Evolutionary conservation across 2,113 vertebrate genomes (phyloP).

Genomic region (Hystrix cristata): DNA sequence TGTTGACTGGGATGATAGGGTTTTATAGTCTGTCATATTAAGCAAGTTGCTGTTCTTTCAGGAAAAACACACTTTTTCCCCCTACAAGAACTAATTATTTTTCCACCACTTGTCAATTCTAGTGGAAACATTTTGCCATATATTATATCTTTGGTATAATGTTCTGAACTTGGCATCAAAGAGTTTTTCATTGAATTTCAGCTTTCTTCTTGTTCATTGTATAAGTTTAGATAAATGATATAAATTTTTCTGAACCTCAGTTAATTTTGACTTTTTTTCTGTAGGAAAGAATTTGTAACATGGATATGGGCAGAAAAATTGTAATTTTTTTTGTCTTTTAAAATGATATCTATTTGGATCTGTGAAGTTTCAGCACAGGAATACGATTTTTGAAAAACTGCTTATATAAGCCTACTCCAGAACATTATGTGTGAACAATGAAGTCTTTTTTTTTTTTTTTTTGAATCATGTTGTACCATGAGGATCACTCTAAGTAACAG

Average conservation of each 20-base stretch:
- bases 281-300: conserved; percentile 41
- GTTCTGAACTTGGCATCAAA: background rate
- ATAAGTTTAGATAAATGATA: background rate
- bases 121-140: background rate
- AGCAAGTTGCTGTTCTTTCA: background rate
- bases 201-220: background rate
- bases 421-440: background rate
- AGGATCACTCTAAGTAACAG: background rate
- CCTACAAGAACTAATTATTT: background rate
- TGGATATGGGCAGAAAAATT: background rate
- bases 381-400: conserved; percentile 9
- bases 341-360: background rate
- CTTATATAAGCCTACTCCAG: background rate
- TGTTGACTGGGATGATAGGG: background rate
- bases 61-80: background rate
- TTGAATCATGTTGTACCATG: background rate
- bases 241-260: background rate
- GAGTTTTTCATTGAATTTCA: background rate
- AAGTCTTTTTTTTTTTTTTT: background rate
- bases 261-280: conserved; percentile 3
- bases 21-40: background rate
- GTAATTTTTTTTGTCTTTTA: background rate
- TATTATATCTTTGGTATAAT: conserved; percentile 10
- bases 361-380: conserved; percentile 21
- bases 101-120: background rate